Percentiles rank a stretch among this genome's conserved stretches.
phyloP scores from a whole-genome alignment of 2,888 invertebrate species.

The Seira musarum region DNA sequence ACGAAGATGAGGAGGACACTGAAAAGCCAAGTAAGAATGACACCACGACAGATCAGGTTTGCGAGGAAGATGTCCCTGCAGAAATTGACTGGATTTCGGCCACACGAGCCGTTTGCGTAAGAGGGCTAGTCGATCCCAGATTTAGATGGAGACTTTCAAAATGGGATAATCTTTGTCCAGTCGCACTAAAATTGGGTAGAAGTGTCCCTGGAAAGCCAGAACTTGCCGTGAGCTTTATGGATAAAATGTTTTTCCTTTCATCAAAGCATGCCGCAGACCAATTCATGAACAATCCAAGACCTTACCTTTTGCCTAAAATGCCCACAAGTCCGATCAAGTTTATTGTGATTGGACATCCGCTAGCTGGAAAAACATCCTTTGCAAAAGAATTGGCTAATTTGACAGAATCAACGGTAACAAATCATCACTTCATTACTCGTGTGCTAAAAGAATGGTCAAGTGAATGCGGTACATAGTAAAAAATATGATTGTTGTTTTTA shows the following conservation, averaged over 20 bases:
- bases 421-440: neutral
- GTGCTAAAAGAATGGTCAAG: neutral
- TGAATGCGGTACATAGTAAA: no score
- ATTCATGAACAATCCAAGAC: slow-evolving; percentile 78
- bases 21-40: slow-evolving; percentile 22
- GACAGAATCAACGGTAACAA: slow-evolving; percentile 74
- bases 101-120: slow-evolving; percentile 48
- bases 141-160: slow-evolving; percentile 75
- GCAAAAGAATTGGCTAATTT: slow-evolving; percentile 76
- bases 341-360: slow-evolving; percentile 77
- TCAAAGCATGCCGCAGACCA: slow-evolving; percentile 74
- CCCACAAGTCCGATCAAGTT: slow-evolving; percentile 78
- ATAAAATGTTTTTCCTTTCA: slow-evolving; percentile 77
- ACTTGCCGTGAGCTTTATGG: slow-evolving; percentile 77
- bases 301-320: slow-evolving; percentile 76
- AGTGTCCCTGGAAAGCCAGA: slow-evolving; percentile 75
- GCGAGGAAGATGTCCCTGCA: slow-evolving; percentile 46
- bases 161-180: slow-evolving; percentile 79
- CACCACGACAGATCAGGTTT: slow-evolving; percentile 22
- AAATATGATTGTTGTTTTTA: neutral
- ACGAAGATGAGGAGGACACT: slow-evolving; percentile 22
- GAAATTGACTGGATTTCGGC: slow-evolving; percentile 62
- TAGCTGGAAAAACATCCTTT: slow-evolving; percentile 77
- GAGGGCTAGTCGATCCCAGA: slow-evolving; percentile 61
- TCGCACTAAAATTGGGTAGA: slow-evolving; percentile 77